phyloP scores from a whole-genome alignment of 2,113 vertebrate species.

The Marmota monax region DNA sequence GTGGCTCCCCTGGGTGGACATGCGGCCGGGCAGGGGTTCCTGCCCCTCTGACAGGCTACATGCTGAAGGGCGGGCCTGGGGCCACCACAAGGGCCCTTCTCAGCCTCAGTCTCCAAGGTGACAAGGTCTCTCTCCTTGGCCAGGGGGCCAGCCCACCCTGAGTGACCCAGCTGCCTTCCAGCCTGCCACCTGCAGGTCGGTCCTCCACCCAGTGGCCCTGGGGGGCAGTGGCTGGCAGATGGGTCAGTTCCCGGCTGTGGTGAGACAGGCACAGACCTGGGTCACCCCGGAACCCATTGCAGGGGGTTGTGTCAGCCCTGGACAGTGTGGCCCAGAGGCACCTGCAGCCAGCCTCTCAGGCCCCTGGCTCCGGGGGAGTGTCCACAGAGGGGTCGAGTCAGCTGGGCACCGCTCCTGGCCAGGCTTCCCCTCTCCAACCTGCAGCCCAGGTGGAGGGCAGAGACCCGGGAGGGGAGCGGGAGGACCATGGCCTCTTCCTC shows the following conservation, averaged over 20 bases:
- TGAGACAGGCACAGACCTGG: neutral
- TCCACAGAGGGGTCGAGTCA: neutral
- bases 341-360: too few relatives aligned
- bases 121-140: neutral
- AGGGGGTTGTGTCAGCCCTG: too few relatives aligned
- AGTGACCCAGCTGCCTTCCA: neutral
- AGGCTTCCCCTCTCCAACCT: neutral
- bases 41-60: neutral
- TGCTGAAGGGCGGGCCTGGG: too few relatives aligned
- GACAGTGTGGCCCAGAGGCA: neutral
- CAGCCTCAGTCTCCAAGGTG: too few relatives aligned
- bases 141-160: too few relatives aligned
- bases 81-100: neutral
- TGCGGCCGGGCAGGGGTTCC: neutral
- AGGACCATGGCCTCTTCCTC: too few relatives aligned
- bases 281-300: neutral
- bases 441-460: neutral
- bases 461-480: too few relatives aligned
- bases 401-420: fast-evolving
- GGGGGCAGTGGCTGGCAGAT: neutral
- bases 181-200: too few relatives aligned
- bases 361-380: neutral
- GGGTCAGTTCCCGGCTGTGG: neutral
- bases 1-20: too few relatives aligned
- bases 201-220: too few relatives aligned